A percentile compares a stretch with the other conserved stretches of the same genome.
phyloP scores from a whole-genome alignment of 2,113 vertebrate genomes.

The Crotophaga sulcirostris region DNA sequence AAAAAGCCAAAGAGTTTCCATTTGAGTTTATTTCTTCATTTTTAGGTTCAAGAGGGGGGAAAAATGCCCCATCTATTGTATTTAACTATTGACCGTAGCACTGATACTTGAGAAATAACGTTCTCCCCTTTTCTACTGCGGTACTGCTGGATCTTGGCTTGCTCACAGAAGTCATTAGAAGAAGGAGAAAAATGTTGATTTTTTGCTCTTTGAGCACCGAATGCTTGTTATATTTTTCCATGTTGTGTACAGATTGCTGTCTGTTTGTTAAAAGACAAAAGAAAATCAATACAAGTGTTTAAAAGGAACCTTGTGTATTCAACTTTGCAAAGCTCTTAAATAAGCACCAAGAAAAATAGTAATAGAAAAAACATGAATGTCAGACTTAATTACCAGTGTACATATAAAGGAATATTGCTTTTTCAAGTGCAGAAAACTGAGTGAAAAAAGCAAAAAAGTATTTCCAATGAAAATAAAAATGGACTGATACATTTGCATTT shows the following conservation, averaged over 20 bases:
- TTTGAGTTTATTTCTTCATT: background rate
- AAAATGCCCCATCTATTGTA: accelerated
- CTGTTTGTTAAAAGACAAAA: slow-evolving; percentile 27
- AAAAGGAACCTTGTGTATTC: slow-evolving; percentile 19
- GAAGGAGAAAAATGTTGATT: background rate
- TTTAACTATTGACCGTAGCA: background rate
- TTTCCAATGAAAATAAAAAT: slow-evolving; percentile 1
- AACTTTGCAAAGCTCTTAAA: slow-evolving; percentile 32
- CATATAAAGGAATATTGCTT: background rate
- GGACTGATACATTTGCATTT: background rate
- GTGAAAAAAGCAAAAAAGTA: background rate
- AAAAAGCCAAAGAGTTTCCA: background rate
- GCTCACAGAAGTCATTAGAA: background rate
- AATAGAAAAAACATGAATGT: slow-evolving; percentile 4
- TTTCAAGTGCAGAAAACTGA: background rate
- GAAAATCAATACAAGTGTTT: slow-evolving; percentile 43
- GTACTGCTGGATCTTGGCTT: background rate
- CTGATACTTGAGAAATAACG: background rate
- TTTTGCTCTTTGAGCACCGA: background rate
- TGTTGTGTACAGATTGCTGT: background rate
- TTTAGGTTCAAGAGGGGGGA: background rate
- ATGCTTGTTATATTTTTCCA: background rate
- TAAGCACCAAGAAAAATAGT: background rate
- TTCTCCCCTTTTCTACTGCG: background rate
- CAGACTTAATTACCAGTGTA: slow-evolving; percentile 14